Percentiles rank a stretch among this genome's conserved stretches.
Evolutionary conservation across 2,888 invertebrate genomes (phyloP).

Genomic region (Phasia obesa): DNA sequence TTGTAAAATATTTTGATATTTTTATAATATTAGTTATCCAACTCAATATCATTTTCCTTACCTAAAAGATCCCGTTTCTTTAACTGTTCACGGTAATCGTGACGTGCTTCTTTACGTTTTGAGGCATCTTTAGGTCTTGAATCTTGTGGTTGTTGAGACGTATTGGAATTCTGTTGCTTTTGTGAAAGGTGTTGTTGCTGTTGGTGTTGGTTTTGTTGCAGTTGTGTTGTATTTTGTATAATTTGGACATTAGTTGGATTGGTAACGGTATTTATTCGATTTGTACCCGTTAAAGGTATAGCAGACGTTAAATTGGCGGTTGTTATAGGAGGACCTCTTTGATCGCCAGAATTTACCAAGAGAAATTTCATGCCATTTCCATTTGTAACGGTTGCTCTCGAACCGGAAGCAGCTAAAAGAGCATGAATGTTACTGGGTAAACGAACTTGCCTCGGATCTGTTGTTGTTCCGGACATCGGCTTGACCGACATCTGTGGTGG

Average conservation of each 20-base stretch:
- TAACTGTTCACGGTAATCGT: constrained; percentile 72
- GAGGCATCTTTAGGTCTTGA: too few relatives aligned
- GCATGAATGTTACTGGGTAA: constrained; percentile 62
- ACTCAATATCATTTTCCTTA: constrained; percentile 10
- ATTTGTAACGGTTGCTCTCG: constrained; percentile 73
- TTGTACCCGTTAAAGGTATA: constrained; percentile 49
- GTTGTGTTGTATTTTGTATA: constrained; percentile 66
- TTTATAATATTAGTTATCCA: background rate
- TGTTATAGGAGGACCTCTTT: constrained; percentile 66
- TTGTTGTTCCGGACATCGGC: constrained; percentile 25
- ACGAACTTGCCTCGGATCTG: constrained; percentile 53
- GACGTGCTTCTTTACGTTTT: constrained; percentile 26
- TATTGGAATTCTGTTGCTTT: constrained; percentile 20
- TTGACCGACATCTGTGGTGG: constrained; percentile 75
- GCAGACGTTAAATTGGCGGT: constrained; percentile 56
- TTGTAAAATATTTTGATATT: too few relatives aligned
- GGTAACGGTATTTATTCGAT: constrained; percentile 40
- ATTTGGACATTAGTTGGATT: constrained; percentile 46
- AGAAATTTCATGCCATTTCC: constrained; percentile 81
- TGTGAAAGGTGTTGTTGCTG: constrained; percentile 64
- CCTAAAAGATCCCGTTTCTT: constrained; percentile 72
- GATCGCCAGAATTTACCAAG: constrained; percentile 78
- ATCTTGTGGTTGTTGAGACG: constrained; percentile 17
- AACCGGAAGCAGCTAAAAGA: constrained; percentile 46
- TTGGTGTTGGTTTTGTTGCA: constrained; percentile 43